Conservation (phyloP, 2,888 invertebrate species). For the Acleris holmiana region DNA sequence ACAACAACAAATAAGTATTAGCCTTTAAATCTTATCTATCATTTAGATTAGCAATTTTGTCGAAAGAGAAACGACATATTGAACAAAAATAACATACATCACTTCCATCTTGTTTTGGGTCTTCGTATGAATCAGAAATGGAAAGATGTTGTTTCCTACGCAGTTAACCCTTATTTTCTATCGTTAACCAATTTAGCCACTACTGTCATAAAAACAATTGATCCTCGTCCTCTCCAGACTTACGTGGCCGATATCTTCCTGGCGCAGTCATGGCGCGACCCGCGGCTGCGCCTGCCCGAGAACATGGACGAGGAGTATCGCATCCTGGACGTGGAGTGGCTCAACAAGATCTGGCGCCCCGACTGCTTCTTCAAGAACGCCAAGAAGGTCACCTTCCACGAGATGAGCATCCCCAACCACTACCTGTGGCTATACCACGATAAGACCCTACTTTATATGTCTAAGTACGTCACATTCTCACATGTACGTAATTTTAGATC, state of each 20-base stretch:
- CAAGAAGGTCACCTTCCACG: conserved; percentile 96
- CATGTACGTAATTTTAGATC: neutral
- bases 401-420: conserved; percentile 97
- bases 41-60: too few species aligned
- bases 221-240: conserved; percentile 85
- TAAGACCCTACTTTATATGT: conserved; percentile 96
- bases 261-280: conserved; percentile 96
- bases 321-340: conserved; percentile 94
- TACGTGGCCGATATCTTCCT: conserved; percentile 96
- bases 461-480: conserved; percentile 86
- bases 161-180: too few species aligned
- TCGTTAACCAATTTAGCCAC: too few species aligned
- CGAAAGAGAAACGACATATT: too few species aligned
- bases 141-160: too few species aligned
- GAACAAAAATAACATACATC: too few species aligned
- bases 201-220: neutral
- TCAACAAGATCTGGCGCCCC: conserved; percentile 95
- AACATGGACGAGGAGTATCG: conserved; percentile 97
- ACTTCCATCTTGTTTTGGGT: too few species aligned
- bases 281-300: conserved; percentile 93
- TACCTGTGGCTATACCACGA: conserved; percentile 96
- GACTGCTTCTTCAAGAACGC: conserved; percentile 98
- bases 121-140: too few species aligned
- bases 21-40: too few species aligned
- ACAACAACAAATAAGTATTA: too few species aligned